phyloP scores from a whole-genome alignment of 1,140 invertebrate species.

The Berghia stephanieae region DNA sequence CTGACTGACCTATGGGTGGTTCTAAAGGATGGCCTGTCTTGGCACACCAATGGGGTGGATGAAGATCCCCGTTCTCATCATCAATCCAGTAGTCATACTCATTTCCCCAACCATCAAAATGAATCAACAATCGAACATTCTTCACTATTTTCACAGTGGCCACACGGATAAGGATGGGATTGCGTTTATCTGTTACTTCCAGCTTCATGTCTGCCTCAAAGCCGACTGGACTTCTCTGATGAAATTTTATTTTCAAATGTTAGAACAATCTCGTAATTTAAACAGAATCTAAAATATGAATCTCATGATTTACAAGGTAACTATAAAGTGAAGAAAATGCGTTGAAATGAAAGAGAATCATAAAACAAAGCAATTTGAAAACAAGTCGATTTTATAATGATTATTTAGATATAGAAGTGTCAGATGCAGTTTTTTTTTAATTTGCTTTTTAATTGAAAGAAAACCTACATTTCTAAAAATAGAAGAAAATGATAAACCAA shows the following conservation, averaged over 20 bases:
- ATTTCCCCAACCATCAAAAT: conserved; percentile 91
- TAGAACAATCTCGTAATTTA: no score
- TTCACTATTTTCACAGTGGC: conserved; percentile 84
- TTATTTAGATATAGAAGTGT: no score
- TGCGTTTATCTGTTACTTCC: conserved; percentile 70
- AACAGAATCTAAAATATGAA: no score
- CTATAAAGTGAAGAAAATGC: no score
- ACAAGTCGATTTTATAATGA: no score
- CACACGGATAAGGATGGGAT: conserved; percentile 83
- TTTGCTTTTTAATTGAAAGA: no score
- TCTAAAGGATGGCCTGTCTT: conserved; percentile 88
- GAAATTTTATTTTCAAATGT: no score
- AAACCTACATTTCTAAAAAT: no score
- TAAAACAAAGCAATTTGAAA: neutral
- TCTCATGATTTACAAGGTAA: no score
- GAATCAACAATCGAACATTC: conserved; percentile 83
- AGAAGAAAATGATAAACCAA: conserved; percentile 1
- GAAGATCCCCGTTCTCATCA: conserved; percentile 66
- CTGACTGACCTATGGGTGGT: conserved; percentile 71
- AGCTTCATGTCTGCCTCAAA: conserved; percentile 62
- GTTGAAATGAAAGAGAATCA: conserved; percentile 10
- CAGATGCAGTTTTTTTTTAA: no score
- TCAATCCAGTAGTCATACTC: conserved; percentile 85
- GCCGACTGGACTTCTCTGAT: conserved; percentile 64
- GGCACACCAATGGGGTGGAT: conserved; percentile 67